Percentiles rank a stretch among this genome's conserved stretches.
Conservation (phyloP, 2,888 invertebrate genomes). For the Eulithis prunata region DNA sequence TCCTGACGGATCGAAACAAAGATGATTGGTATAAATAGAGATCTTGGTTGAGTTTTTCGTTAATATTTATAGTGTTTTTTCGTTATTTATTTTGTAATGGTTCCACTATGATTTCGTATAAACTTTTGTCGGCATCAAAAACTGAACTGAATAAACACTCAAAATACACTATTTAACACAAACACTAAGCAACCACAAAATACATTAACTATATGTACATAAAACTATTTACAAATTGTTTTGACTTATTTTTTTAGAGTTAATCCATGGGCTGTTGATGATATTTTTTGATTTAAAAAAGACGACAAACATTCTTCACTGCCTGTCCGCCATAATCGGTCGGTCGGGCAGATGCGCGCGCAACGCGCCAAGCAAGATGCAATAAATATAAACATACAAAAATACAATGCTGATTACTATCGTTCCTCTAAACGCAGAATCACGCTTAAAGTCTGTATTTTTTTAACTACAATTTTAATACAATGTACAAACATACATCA, state of each 20-base stretch:
- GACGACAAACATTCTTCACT: constrained; percentile 82
- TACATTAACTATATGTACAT: constrained; percentile 90
- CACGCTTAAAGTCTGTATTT: no score
- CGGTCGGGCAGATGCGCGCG: constrained; percentile 82
- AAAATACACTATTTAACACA: constrained; percentile 86
- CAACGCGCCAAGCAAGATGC: constrained; percentile 77
- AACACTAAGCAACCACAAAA: constrained; percentile 85
- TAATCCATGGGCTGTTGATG: constrained; percentile 88
- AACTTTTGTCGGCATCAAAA: constrained; percentile 85
- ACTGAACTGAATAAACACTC: constrained; percentile 85
- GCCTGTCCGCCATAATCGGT: constrained; percentile 83
- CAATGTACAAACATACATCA: no score
- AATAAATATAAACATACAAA: constrained; percentile 77
- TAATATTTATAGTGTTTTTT: constrained; percentile 41
- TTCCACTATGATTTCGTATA: constrained; percentile 66
- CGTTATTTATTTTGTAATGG: constrained; percentile 64
- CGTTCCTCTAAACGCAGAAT: constrained; percentile 36
- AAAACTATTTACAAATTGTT: constrained; percentile 89
- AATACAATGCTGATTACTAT: constrained; percentile 40
- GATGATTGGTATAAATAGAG: constrained; percentile 67
- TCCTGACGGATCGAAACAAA: constrained; percentile 84
- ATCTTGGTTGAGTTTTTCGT: constrained; percentile 49
- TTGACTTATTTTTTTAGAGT: constrained; percentile 83
- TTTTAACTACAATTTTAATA: no score
- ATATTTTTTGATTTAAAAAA: constrained; percentile 85